Evolutionary conservation across 2,888 invertebrate genomes (phyloP).

Genomic region (Clostera curtula): DNA sequence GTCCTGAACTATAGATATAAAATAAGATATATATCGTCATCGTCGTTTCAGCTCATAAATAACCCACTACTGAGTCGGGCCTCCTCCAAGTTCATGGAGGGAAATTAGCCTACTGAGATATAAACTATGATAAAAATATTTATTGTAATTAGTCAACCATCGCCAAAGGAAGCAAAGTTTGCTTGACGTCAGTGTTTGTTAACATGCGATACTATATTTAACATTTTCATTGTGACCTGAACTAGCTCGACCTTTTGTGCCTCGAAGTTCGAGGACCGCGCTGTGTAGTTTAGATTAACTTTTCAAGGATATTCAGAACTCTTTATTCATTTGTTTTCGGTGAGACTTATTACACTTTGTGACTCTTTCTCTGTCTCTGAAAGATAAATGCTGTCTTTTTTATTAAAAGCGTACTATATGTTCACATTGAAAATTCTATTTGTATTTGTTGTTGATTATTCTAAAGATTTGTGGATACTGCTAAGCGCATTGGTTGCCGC

Average conservation of each 20-base stretch:
- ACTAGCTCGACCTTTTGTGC: constrained; percentile 44
- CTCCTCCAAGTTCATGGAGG: too few species aligned
- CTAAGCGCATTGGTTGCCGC: too few species aligned
- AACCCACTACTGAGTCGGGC: too few species aligned
- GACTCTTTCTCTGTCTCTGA: constrained; percentile 6
- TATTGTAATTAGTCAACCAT: constrained; percentile 31
- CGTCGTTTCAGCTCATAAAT: too few species aligned
- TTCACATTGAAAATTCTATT: too few species aligned
- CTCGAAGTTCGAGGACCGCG: constrained; percentile 24
- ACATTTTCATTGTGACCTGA: constrained; percentile 50
- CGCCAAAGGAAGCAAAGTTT: constrained; percentile 40
- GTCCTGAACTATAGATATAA: too few species aligned
- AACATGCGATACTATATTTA: constrained; percentile 67
- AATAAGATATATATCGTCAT: too few species aligned
- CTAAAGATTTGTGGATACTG: too few species aligned
- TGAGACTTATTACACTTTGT: constrained; percentile 7
- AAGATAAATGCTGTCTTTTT: neutral
- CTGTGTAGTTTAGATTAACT: constrained; percentile 16
- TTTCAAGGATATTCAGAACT: constrained; percentile 24
- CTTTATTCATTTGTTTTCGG: constrained; percentile 11
- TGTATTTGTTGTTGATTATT: too few species aligned
- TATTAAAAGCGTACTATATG: too few species aligned
- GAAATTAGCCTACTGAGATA: constrained; percentile 7
- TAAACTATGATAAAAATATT: constrained; percentile 21
- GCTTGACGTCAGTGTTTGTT: constrained; percentile 42